A percentile compares a stretch with the other conserved stretches of the same genome.
Conservation (phyloP, 2,888 invertebrate species). For the Carpatolechia fugitivella region DNA sequence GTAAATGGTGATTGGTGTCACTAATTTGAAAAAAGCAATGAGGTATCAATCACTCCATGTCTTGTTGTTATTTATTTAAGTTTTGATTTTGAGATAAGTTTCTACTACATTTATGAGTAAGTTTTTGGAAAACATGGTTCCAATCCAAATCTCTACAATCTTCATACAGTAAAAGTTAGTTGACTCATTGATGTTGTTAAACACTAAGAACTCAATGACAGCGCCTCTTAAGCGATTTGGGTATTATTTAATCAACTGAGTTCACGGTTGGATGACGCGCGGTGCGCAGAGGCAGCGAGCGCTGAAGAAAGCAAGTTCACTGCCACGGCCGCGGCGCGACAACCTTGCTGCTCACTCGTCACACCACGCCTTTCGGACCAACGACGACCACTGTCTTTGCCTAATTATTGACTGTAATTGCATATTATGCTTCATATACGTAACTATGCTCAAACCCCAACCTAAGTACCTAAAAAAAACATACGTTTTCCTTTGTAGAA, state of each 20-base stretch:
- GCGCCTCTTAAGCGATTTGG: neutral
- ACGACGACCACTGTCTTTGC: neutral
- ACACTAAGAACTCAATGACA: neutral
- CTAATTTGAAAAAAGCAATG: neutral
- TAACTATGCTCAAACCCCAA: no score
- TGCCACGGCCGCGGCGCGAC: constrained; percentile 74
- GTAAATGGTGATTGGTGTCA: constrained; percentile 12
- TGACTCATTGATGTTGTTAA: neutral
- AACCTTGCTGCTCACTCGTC: constrained; percentile 50
- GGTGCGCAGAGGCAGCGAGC: constrained; percentile 38
- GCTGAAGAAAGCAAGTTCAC: constrained; percentile 75
- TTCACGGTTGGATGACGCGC: constrained; percentile 58
- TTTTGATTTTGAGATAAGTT: no score
- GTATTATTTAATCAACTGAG: constrained; percentile 41
- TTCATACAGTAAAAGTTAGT: no score
- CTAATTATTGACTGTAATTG: neutral
- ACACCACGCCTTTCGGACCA: constrained; percentile 9
- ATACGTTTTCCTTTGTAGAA: no score
- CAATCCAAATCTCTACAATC: no score
- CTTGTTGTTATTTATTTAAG: no score
- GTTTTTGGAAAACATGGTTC: no score
- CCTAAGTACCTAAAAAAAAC: no score
- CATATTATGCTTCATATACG: no score
- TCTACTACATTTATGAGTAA: no score
- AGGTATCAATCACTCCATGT: no score